A percentile compares a stretch with the other conserved stretches of the same genome.
phyloP scores from a whole-genome alignment of 2,888 invertebrate species.

The Sabatieria punctata region DNA sequence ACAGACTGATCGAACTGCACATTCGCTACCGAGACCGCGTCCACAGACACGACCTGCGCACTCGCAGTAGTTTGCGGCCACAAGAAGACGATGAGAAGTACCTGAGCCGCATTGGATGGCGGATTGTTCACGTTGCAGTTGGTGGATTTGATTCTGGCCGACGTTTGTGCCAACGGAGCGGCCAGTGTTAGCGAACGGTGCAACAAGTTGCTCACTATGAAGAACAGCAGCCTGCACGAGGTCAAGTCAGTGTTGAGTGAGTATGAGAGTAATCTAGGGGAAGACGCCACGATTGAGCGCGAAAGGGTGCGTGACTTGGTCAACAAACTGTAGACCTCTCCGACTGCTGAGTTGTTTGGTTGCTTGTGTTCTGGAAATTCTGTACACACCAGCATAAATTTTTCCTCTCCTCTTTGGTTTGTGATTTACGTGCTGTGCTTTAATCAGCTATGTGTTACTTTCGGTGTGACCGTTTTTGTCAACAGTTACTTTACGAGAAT shows the following conservation, averaged over 20 bases:
- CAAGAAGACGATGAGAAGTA: constrained; percentile 70
- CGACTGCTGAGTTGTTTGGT: no score
- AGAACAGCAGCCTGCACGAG: background rate
- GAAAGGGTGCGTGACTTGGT: background rate
- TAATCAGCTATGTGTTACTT: no score
- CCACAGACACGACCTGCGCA: background rate
- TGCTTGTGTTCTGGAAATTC: no score
- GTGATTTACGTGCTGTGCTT: no score
- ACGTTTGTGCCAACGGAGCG: constrained; percentile 39
- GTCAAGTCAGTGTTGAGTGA: constrained; percentile 8
- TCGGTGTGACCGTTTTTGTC: no score
- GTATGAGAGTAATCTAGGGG: constrained; percentile 22
- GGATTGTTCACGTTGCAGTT: constrained; percentile 91
- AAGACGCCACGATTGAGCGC: background rate
- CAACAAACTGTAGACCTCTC: no score
- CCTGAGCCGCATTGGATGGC: constrained; percentile 63
- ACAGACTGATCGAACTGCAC: constrained; percentile 81
- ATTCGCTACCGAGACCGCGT: constrained; percentile 49
- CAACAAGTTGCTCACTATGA: constrained; percentile 7
- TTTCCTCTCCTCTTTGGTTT: no score
- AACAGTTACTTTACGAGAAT: no score
- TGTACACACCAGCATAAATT: no score
- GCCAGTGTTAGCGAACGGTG: constrained; percentile 20
- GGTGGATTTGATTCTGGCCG: constrained; percentile 57
- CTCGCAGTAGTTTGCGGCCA: background rate